phyloP scores from a whole-genome alignment of 1,140 invertebrate genomes.

The Zaprionus africanus region DNA sequence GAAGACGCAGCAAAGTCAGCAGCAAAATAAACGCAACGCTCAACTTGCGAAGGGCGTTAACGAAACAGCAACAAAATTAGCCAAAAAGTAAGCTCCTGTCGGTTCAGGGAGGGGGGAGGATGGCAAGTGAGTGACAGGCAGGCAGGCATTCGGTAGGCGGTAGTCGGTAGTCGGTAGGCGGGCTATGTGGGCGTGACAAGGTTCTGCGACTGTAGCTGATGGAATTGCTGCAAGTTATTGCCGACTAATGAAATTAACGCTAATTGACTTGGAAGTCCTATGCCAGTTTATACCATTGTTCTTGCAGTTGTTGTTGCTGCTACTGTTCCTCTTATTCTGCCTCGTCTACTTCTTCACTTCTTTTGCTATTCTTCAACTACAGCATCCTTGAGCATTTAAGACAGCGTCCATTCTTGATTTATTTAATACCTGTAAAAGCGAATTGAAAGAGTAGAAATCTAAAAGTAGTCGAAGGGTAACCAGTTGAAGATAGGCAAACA shows the following conservation, averaged over 20 bases:
- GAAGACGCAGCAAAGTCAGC: constrained; percentile 22
- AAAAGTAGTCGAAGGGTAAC: not conserved
- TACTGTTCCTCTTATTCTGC: not conserved
- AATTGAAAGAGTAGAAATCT: not conserved
- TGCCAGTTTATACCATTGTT: constrained; percentile 1
- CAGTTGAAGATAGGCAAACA: not conserved
- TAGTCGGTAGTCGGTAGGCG: constrained; percentile 10
- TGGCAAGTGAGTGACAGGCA: constrained; percentile 12
- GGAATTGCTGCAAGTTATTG: constrained; percentile 78
- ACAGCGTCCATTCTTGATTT: constrained; percentile 3
- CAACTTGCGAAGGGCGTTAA: constrained; percentile 72
- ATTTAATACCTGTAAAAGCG: constrained; percentile 8
- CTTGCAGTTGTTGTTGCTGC: constrained; percentile 6
- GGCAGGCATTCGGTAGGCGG: constrained; percentile 10
- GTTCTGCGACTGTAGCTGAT: constrained; percentile 44
- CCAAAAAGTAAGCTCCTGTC: constrained; percentile 70
- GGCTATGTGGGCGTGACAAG: constrained; percentile 17
- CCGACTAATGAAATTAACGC: constrained; percentile 79
- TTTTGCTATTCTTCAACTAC: not conserved
- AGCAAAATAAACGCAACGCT: constrained; percentile 72
- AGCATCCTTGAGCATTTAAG: constrained; percentile 13
- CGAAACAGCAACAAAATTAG: constrained; percentile 79
- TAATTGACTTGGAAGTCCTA: constrained; percentile 73
- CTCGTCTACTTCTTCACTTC: not conserved
- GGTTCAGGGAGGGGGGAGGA: not conserved